phyloP scores from a whole-genome alignment of 2,113 vertebrate species.

The Thermophis baileyi region DNA sequence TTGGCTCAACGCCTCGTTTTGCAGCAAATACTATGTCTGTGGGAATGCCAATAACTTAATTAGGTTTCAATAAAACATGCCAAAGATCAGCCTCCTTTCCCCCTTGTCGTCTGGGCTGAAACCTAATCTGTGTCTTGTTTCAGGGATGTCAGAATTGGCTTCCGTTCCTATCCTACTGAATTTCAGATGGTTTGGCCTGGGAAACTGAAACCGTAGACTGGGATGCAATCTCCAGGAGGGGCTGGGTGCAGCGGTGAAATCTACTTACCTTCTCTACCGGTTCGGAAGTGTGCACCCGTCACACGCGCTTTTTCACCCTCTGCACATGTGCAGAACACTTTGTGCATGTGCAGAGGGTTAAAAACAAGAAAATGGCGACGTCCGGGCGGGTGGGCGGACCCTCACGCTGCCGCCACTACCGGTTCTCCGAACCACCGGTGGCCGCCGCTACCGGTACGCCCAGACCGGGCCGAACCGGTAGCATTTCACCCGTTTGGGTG shows the following conservation, averaged over 20 bases:
- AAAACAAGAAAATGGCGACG: too few relatives aligned
- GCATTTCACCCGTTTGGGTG: neutral
- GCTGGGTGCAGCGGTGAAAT: neutral
- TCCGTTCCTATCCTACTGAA: neutral
- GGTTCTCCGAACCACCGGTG: too few relatives aligned
- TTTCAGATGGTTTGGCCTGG: neutral
- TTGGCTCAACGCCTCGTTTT: neutral
- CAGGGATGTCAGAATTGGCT: constrained; percentile 8
- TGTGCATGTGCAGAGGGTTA: too few relatives aligned
- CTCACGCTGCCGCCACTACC: too few relatives aligned
- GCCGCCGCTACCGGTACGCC: too few relatives aligned
- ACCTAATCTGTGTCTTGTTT: neutral
- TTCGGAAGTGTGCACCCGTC: too few relatives aligned
- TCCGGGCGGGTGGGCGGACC: too few relatives aligned
- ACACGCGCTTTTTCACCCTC: too few relatives aligned
- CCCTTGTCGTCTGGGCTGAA: neutral
- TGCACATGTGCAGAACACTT: too few relatives aligned
- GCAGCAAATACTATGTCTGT: accelerated
- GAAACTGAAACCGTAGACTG: neutral
- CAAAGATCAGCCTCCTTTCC: neutral
- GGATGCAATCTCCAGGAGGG: neutral
- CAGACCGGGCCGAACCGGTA: too few relatives aligned
- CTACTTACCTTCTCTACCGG: too few relatives aligned
- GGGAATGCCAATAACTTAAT: neutral
- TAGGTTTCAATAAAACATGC: neutral